Evolutionary conservation across 2,113 vertebrate species (phyloP).

Genomic region (Cnemophilus loriae): DNA sequence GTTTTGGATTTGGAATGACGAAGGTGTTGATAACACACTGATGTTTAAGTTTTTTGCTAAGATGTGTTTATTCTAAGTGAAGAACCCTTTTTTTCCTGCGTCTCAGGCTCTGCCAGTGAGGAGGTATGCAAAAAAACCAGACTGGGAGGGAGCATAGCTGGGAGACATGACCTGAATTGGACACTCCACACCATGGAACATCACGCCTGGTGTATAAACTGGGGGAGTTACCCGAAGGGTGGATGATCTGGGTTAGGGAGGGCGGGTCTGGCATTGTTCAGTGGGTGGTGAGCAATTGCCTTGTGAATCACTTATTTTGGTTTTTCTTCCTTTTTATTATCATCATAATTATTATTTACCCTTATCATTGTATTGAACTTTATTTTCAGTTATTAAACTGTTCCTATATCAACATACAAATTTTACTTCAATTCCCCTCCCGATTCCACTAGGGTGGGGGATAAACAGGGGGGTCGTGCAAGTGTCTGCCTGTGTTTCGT

Average conservation of each 20-base stretch:
- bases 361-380: background rate
- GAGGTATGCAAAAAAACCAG: background rate
- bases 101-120: background rate
- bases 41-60: background rate
- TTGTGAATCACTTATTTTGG: background rate
- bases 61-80: background rate
- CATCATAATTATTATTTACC: background rate
- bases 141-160: background rate
- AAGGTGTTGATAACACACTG: background rate
- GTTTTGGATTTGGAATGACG: background rate
- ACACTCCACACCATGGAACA: background rate
- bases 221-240: background rate
- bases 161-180: background rate
- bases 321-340: background rate
- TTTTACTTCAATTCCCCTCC: background rate
- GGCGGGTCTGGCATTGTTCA: background rate
- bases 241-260: background rate
- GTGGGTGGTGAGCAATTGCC: background rate
- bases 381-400: background rate
- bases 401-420: background rate
- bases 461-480: background rate
- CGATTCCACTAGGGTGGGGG: background rate
- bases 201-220: background rate
- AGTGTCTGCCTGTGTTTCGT: background rate
- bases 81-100: accelerated